Evolutionary conservation across 2,113 vertebrate genomes (phyloP).

Genomic region (Bothrops jararaca): DNA sequence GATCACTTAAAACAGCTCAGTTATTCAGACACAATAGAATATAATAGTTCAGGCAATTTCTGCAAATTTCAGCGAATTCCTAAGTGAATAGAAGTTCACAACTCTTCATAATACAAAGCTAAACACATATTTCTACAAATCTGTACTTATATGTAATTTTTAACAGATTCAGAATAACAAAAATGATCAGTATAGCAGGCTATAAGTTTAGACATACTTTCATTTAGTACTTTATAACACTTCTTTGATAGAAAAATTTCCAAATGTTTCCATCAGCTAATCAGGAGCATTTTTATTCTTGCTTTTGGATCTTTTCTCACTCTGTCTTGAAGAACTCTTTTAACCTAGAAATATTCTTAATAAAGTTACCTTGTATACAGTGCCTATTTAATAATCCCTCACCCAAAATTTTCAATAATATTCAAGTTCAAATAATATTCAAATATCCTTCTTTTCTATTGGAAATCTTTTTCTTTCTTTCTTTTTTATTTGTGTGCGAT

Average conservation of each 20-base stretch:
- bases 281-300: neutral
- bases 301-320: neutral
- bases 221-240: neutral
- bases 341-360: neutral
- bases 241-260: neutral
- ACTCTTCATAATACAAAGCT: neutral
- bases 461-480: neutral
- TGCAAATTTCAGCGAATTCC: neutral
- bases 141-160: neutral
- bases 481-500: neutral
- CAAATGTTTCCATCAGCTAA: neutral
- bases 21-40: neutral
- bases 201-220: neutral
- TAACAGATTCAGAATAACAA: neutral
- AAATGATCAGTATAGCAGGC: neutral
- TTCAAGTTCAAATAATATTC: neutral
- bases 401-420: neutral
- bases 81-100: neutral
- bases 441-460: neutral
- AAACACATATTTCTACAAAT: neutral
- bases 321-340: neutral
- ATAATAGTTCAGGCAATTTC: neutral
- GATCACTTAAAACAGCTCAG: neutral
- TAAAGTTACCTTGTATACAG: neutral
- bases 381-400: neutral